phyloP scores from a whole-genome alignment of 2,888 invertebrate genomes.

The Andrena bucephala region DNA sequence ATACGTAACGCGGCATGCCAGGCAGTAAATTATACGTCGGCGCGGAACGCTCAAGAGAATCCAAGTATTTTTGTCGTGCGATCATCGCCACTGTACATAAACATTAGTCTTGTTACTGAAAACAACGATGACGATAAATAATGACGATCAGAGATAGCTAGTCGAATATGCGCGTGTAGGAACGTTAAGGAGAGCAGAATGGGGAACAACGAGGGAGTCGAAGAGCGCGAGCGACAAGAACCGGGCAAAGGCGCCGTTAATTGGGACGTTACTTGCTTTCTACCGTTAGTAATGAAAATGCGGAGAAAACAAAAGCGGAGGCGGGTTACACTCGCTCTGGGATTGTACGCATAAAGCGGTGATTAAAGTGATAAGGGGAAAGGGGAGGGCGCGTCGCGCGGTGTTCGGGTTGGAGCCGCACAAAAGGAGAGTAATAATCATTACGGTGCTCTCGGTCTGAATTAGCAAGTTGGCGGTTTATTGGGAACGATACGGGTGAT shows the following conservation, averaged over 20 bases:
- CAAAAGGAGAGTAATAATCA: constrained; percentile 48
- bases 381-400: constrained; percentile 22
- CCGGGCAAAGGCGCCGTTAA: constrained; percentile 2
- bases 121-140: constrained; percentile 29
- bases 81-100: constrained; percentile 27
- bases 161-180: too few species aligned
- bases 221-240: not conserved
- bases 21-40: constrained; percentile 15
- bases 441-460: constrained; percentile 22
- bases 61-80: constrained; percentile 38
- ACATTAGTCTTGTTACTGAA: not conserved
- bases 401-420: constrained; percentile 6
- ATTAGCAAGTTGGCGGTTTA: constrained; percentile 38
- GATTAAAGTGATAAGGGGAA: constrained; percentile 37
- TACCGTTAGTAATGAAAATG: constrained; percentile 24
- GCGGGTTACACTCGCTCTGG: not conserved
- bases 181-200: too few species aligned
- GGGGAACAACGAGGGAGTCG: not conserved
- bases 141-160: not conserved
- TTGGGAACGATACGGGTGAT: constrained; percentile 32
- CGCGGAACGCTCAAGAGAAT: constrained; percentile 16
- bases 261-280: constrained; percentile 32
- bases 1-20: constrained; percentile 16
- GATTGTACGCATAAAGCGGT: constrained; percentile 21
- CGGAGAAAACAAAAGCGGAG: constrained; percentile 11